Evolutionary conservation across 2,888 invertebrate genomes (phyloP), one percentile per base, ranked within the genome.

Genomic region (Oligia latruncula): DNA sequence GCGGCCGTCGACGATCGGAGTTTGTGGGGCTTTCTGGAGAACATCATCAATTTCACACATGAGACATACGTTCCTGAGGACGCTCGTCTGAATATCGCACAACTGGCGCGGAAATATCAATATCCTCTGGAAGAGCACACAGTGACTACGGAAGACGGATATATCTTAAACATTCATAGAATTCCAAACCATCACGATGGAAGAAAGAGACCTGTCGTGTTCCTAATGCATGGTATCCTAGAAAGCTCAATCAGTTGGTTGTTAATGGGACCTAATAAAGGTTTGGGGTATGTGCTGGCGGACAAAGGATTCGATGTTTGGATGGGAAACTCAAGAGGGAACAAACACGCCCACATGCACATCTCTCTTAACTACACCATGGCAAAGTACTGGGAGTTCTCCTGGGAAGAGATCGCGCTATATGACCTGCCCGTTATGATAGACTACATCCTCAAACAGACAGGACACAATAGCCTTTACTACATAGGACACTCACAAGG

Each of bases 241-340:
- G 97, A 98, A 35, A 89, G 90, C 20, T 91, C 92, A 0, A 89
- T 91, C 55, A 85, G 84, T 72, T 92, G 91, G 90, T 49, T 92
- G 49, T 93, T 98, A 1, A 97, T 97, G 89, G 98, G 98, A 23
- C 98, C 97, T 6, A 94, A 97, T 74, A 97, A 97, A 85, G 97
- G 96, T 88, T 84, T 96, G 78, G 98, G 95, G 87, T 98, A 97
- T 94, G 96, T 97, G 90, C 96, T 98, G 77, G 97, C 98, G 0
- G 97, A 98, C 83, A 90, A 94, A 70, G 98, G 98, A 6, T 98
- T 97, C 89, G 98, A 98, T 88, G 98, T 98, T 0, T 99, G 99
- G 99, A 92, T 99, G 92, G 98, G 98, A 1, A 99, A 99, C 93
- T 97, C 98, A 2, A 97, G 99, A 89, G 99, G 99, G 0, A 99